Percentiles rank a stretch among this genome's conserved stretches.
phyloP scores from a whole-genome alignment of 2,888 invertebrate species.

The Cantharis lateralis region DNA sequence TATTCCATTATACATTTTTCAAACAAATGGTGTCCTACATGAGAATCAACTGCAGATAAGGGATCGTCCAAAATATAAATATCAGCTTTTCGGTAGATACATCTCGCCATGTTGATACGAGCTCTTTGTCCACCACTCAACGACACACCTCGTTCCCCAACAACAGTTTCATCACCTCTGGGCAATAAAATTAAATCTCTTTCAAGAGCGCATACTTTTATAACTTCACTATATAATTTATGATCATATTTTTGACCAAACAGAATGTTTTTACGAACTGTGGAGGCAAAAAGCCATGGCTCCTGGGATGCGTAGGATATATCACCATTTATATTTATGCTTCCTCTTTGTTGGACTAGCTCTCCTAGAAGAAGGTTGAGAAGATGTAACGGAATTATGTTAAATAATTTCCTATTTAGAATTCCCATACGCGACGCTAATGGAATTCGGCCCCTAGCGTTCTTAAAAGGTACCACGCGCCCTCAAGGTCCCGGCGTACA shows the following conservation, averaged over 20 bases:
- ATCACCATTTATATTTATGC: slow-evolving; percentile 59
- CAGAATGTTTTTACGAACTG: slow-evolving; percentile 74
- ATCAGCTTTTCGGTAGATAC: slow-evolving; percentile 76
- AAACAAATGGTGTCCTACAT: slow-evolving; percentile 73
- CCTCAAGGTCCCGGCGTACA: too few relatives aligned
- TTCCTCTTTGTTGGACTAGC: slow-evolving; percentile 59
- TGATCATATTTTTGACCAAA: slow-evolving; percentile 67
- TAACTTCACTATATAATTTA: slow-evolving; percentile 61
- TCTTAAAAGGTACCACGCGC: too few relatives aligned
- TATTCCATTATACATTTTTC: slow-evolving; percentile 67
- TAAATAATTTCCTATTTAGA: too few relatives aligned
- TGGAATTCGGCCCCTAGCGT: too few relatives aligned
- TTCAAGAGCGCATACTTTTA: slow-evolving; percentile 64
- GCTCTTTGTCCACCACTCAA: slow-evolving; percentile 81
- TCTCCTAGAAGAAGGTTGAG: slow-evolving; percentile 63
- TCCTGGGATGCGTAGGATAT: slow-evolving; percentile 66
- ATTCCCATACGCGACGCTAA: too few relatives aligned
- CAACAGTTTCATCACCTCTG: slow-evolving; percentile 71
- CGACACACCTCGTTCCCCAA: slow-evolving; percentile 79
- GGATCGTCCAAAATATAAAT: slow-evolving; percentile 78
- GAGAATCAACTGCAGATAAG: slow-evolving; percentile 75
- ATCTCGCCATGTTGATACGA: slow-evolving; percentile 75
- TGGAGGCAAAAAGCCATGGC: slow-evolving; percentile 62
- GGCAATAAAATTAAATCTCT: slow-evolving; percentile 73
- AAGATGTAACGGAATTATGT: too few relatives aligned